phyloP scores from a whole-genome alignment of 1,140 invertebrate species.

The Monomorium pharaonis region DNA sequence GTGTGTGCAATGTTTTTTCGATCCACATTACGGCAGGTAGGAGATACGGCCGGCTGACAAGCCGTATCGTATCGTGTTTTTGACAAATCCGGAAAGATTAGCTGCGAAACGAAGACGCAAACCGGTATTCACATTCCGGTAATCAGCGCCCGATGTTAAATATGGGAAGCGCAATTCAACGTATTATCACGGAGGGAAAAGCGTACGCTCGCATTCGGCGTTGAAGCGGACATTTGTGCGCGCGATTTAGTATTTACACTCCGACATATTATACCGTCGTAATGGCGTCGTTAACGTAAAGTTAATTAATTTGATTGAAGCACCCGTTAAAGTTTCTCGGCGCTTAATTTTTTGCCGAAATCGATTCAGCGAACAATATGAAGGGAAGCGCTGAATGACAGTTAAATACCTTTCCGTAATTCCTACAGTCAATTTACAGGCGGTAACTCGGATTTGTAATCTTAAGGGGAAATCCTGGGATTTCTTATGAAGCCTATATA shows the following conservation, averaged over 20 bases:
- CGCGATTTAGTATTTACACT: neutral
- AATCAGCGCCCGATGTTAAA: neutral
- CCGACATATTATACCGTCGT: neutral
- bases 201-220: neutral
- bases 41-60: conserved; percentile 3
- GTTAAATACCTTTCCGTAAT: neutral
- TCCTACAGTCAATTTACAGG: neutral
- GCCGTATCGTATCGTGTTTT: neutral
- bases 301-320: neutral
- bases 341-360: neutral
- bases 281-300: neutral
- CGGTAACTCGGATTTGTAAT: neutral
- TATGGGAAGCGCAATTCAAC: neutral
- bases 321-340: too few species aligned
- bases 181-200: neutral
- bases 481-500: neutral
- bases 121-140: neutral
- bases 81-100: conserved; percentile 17
- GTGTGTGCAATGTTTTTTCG: neutral
- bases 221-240: neutral
- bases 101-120: neutral
- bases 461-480: neutral
- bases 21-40: neutral
- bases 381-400: neutral
- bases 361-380: neutral